Evolutionary conservation across 2,113 vertebrate genomes (phyloP).

Genomic region (Gopherus evgoodei): DNA sequence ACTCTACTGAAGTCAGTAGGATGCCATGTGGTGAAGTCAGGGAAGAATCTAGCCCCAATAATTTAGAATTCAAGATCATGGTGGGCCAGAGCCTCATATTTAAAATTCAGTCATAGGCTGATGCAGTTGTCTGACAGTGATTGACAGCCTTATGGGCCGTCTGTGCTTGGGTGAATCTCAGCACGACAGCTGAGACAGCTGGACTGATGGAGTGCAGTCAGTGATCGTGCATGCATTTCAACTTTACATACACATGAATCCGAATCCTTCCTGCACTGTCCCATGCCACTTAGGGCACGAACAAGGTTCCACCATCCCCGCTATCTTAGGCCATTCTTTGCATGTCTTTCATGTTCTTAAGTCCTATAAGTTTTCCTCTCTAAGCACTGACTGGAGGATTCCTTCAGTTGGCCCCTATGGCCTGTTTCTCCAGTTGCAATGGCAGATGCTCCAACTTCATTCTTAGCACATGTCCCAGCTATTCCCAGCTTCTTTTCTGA

Average conservation of each 20-base stretch:
- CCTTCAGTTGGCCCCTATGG: background rate
- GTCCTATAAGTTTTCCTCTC: background rate
- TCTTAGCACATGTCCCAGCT: background rate
- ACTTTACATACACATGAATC: background rate
- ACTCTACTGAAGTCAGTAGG: background rate
- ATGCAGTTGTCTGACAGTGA: background rate
- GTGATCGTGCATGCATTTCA: background rate
- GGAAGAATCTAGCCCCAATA: constrained; percentile 1
- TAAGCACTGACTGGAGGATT: background rate
- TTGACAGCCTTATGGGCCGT: background rate
- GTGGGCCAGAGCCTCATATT: background rate
- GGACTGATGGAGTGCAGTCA: constrained; percentile 5
- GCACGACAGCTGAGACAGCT: background rate
- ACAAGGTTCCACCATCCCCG: background rate
- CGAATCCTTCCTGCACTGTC: background rate
- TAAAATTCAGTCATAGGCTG: background rate
- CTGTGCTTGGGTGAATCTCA: constrained; percentile 10
- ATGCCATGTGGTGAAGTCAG: background rate
- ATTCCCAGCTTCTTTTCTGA: too few species aligned
- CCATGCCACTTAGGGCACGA: background rate
- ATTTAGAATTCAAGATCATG: background rate
- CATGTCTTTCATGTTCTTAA: background rate
- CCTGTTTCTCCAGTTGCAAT: background rate
- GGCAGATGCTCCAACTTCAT: background rate
- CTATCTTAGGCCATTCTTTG: constrained; percentile 2